Evolutionary conservation across 2,888 invertebrate genomes (phyloP), one percentile per base, ranked within the genome.

Genomic region (Cryptus armator): DNA sequence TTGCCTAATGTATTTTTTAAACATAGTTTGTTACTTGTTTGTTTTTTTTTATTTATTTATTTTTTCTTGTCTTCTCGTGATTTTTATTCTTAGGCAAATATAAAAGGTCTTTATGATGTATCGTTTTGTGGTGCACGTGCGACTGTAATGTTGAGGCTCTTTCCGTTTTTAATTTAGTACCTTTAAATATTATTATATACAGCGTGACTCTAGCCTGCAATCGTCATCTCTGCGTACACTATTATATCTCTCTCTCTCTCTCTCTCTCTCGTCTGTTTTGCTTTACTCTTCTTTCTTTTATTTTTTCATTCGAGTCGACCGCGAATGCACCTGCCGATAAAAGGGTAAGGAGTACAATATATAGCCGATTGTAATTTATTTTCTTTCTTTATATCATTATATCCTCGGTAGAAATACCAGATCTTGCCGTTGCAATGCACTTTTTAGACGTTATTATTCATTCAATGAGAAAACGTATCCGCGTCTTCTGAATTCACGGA

Each of bases 71-170:
- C 67, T 53, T 66, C 68, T 16, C 16, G 62, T 43, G 48, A 74
- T 66, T 53, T 88, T 91, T 90, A 88, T 89, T 87, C 88, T 91
- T 92, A 92, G 92, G 92, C 92, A 90, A 91, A 91, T 91, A 91
- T 88, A 92, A 92, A 92, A 92, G 86, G 87, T 87, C 75, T 86
- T 78, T 78, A 76, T 81, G 72, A 53, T 83, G 70, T 67, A 67
- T 74, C 81, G 56, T 53, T 59, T 75, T 77, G 51, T 70, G 77
- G 82, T 76, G 81, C 83, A 84, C 80, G 74, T 74, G 81, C 83
- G 74, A 86, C 81, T 83, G 81, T 70, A 70, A 70, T 75, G 51
- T 78, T 82, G 88, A 87, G 86, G 86, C 86, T 86, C 78, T 76
- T 85, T 84, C 64, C 56, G 74, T 83, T 82, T 80, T 80, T 86